Evolutionary conservation across 30 jellyfish, hydroid and myxozoan species (phyloP), one percentile per base, ranked within the genome.

Genomic region (Rhopilema esculentum): DNA sequence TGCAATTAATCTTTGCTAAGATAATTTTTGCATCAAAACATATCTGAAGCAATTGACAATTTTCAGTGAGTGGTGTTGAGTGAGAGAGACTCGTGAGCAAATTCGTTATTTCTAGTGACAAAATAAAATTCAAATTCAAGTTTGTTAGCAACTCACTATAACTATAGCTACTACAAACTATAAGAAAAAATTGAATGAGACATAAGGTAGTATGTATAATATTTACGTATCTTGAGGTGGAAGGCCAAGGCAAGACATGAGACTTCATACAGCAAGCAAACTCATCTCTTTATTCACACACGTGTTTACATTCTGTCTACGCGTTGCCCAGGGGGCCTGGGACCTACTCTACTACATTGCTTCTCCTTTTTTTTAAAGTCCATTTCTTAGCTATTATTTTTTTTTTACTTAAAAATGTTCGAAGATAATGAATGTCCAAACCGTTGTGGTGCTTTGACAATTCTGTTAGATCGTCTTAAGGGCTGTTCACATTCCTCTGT

Each of bases 261-360:
- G 30, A 25, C 73, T 21, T 25, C 30, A 20, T 63, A 20, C 73
- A 63, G 73, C 30, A 25, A 7, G 73, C 30, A 20, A 25, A 63
- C 30, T 21, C 73, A 63, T 63, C 73, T 63, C 27, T 63, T 2
- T 20, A 63, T 63, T 63, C 30, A 6, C 57, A 40, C 57, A 40
- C 57, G 57, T 40, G 57, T 40, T 40, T 40, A 40, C 57, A 40
- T 40, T 40, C 57, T 40, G 57, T 12, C 57, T 40, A 40, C 57
- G 57, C 57, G 57, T 40, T 40, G 72, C 72, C 72, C 29, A 19
- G 29, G 72, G 72, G 72, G 72, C 72, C 72, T 63, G 72, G 72
- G 72, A 63, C 72, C 72, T 63, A 63, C 72, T 63, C 72, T 24
- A 63, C 29, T 63, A 63, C 72, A 63, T 63, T 24, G 29, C 72